Evolutionary conservation across 2,113 vertebrate species (phyloP).

Genomic region (Hypomesus transpacificus): DNA sequence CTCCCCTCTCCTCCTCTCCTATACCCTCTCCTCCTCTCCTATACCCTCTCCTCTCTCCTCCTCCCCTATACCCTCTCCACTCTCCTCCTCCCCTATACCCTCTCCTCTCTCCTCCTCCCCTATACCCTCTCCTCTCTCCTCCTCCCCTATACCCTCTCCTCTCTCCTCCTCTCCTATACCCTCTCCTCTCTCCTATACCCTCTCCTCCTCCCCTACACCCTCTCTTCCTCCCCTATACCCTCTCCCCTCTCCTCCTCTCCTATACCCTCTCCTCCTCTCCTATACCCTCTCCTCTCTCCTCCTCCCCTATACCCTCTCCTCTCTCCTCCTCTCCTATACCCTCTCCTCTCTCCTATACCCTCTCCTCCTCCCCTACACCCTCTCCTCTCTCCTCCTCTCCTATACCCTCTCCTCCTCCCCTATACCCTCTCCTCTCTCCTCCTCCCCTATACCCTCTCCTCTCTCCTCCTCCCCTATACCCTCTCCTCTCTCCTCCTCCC

Average conservation of each 20-base stretch:
- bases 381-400: background rate
- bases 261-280: background rate
- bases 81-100: background rate
- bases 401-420: background rate
- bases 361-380: background rate
- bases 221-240: background rate
- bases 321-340: background rate
- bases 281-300: background rate
- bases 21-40: background rate
- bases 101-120: background rate
- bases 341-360: too few species aligned
- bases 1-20: background rate
- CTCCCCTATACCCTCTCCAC: background rate
- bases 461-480: background rate
- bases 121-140: background rate
- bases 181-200: slow-evolving; percentile 14
- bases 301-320: background rate
- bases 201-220: background rate
- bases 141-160: background rate
- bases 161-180: too few species aligned
- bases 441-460: background rate
- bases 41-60: background rate
- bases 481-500: background rate
- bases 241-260: background rate
- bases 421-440: background rate